Evolutionary conservation across 2,888 invertebrate genomes (phyloP), one percentile per base, ranked within the genome.

Genomic region (Teleogryllus oceanicus): DNA sequence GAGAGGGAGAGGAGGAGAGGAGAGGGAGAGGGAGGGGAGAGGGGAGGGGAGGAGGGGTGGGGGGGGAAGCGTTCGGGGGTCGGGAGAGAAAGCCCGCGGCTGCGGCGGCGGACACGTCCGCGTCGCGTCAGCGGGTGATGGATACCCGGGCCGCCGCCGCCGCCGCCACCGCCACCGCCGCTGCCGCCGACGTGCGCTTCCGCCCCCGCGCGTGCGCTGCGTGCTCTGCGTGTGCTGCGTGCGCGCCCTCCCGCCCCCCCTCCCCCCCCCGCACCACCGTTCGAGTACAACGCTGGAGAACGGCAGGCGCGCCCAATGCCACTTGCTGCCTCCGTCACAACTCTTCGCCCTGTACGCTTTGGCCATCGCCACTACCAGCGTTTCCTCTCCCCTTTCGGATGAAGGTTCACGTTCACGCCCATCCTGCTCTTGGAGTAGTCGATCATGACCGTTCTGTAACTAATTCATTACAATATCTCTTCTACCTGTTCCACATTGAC

Each of bases 121-220:
- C 62, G 62, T 13, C n/a, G 16, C n/a, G 62, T 62, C 62, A 62
- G 62, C 16, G 16, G n/a, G 62, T 62, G 62, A 62, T 62, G 62
- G 62, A 62, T 62, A 62, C 62, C 62, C 62, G 13, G 62, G 62
- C 62, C n/a, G 62, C 62, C 62, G n/a, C 62, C 62, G 13, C 62
- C 62, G 13, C 62, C 16, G 16, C 62, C 62, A 2, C 18, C n/a
- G n/a, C 62, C 62, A 1, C n/a, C 62, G 62, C 62, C 62, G n/a
- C 62, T 16, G 4, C 62, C 62, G 16, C 62, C 62, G 16, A 62
- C 62, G 62, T 62, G 62, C 62, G 62, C 62, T 62, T 62, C 62
- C 62, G 62, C 62, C 62, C 62, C 62, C 62, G 62, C n/a, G 62
- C 62, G 62, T 62, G 62, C 62, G 62, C 62, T 62, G 62, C 62